Percentiles rank a stretch among this genome's conserved stretches.
Evolutionary conservation across 2,113 vertebrate genomes (phyloP).

Genomic region (Talpa occidentalis): DNA sequence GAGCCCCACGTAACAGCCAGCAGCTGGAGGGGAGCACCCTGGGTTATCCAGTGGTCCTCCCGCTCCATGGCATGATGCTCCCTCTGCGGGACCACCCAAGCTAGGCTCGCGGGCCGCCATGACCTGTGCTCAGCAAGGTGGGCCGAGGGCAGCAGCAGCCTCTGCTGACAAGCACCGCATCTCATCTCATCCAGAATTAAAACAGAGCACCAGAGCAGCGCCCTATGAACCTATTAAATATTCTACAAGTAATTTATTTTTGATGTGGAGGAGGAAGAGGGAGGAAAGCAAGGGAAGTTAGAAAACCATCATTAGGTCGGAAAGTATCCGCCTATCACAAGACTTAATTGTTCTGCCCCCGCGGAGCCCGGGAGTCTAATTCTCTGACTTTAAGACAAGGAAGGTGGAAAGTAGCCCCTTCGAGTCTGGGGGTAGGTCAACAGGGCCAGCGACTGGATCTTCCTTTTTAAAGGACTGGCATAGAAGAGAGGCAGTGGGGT

Average conservation of each 20-base stretch:
- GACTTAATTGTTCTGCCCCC: not conserved
- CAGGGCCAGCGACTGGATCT: not conserved
- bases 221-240: conserved; percentile 67
- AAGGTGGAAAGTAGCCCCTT: not conserved
- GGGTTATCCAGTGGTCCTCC: not conserved
- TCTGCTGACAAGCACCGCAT: conserved; percentile 51
- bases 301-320: conserved; percentile 53
- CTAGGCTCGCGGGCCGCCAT: conserved; percentile 11
- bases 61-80: not conserved
- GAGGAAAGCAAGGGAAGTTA: conserved; percentile 39
- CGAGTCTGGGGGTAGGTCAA: not conserved
- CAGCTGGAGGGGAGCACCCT: not conserved
- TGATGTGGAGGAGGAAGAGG: conserved; percentile 34
- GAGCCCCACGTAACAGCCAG: not conserved
- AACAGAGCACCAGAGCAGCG: conserved; percentile 37
- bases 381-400: not conserved
- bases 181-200: conserved; percentile 63
- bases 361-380: not conserved
- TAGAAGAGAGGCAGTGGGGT: not conserved
- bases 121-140: conserved; percentile 62
- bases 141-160: not conserved
- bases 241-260: conserved; percentile 70
- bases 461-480: not conserved
- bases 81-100: conserved; percentile 27
- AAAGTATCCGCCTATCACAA: conserved; percentile 27